Evolutionary conservation across 2,113 vertebrate genomes (phyloP).

Genomic region (Amphilophus citrinellus): DNA sequence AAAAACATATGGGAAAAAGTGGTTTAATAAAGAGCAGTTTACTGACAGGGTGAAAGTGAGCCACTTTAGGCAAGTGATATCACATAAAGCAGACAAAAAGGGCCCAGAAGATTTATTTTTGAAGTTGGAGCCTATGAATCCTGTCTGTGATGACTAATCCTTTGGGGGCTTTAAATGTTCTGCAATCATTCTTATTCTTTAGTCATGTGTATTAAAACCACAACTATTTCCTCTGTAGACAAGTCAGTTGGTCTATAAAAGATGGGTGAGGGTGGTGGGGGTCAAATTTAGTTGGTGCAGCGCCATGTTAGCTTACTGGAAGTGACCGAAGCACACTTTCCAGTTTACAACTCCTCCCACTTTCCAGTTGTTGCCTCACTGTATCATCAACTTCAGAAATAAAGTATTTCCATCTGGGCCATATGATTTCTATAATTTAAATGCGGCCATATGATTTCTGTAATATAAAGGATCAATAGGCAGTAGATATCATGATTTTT

Average conservation of each 20-base stretch:
- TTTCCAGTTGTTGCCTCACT: not conserved
- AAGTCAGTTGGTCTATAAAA: not conserved
- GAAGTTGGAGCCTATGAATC: not conserved
- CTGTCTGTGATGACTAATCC: not conserved
- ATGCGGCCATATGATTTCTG: not conserved
- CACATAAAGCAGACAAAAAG: not conserved
- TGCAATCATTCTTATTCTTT: not conserved
- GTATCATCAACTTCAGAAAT: not conserved
- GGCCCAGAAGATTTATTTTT: not conserved
- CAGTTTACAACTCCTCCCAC: slow-evolving; percentile 17
- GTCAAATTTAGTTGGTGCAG: not conserved
- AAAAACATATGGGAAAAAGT: not conserved
- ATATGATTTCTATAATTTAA: not conserved
- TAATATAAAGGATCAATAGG: not conserved
- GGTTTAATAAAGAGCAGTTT: not conserved
- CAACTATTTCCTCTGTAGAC: slow-evolving; percentile 25
- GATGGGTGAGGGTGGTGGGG: not conserved
- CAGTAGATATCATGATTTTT: not conserved
- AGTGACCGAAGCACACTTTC: slow-evolving; percentile 42
- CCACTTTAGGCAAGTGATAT: not conserved
- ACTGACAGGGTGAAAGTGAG: not conserved
- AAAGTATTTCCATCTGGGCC: slow-evolving; percentile 33
- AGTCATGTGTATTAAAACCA: slow-evolving; percentile 7
- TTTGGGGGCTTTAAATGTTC: not conserved
- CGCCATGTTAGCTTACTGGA: slow-evolving; percentile 60